Evolutionary conservation across 2,888 invertebrate species (phyloP).

Genomic region (Cheilosia variabilis): DNA sequence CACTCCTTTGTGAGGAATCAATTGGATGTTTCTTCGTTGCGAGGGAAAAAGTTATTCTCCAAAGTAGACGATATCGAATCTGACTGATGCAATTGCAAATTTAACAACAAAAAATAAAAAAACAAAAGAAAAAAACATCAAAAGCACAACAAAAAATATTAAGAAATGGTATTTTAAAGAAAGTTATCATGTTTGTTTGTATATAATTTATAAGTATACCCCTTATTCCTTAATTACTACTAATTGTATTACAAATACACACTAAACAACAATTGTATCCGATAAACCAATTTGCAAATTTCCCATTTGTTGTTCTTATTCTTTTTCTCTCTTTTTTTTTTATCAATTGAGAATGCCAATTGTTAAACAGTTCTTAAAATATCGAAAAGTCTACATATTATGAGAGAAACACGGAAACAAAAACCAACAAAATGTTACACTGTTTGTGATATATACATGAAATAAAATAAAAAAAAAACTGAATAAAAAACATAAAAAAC

Average conservation of each 20-base stretch:
- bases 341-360: slow-evolving; percentile 35
- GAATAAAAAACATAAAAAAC: slow-evolving; percentile 1
- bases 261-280: slow-evolving; percentile 25
- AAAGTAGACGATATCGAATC: slow-evolving; percentile 80
- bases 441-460: slow-evolving; percentile 69
- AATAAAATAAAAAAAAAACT: slow-evolving; percentile 39
- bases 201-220: slow-evolving; percentile 52
- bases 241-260: slow-evolving; percentile 51
- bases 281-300: slow-evolving; percentile 28
- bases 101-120: slow-evolving; percentile 10
- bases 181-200: slow-evolving; percentile 64
- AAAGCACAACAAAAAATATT: background rate
- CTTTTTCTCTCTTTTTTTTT: slow-evolving; percentile 1
- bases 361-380: slow-evolving; percentile 44
- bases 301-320: slow-evolving; percentile 10
- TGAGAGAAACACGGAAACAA: slow-evolving; percentile 27
- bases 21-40: slow-evolving; percentile 80
- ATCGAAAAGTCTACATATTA: slow-evolving; percentile 28
- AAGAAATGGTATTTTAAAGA: slow-evolving; percentile 21
- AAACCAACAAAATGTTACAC: slow-evolving; percentile 48
- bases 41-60: slow-evolving; percentile 81
- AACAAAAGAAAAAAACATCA: background rate
- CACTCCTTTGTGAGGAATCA: slow-evolving; percentile 76
- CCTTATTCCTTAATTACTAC: slow-evolving; percentile 5
- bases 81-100: slow-evolving; percentile 50